Evolutionary conservation across 2,113 vertebrate species (phyloP).

Genomic region (Dasyurus viverrinus): DNA sequence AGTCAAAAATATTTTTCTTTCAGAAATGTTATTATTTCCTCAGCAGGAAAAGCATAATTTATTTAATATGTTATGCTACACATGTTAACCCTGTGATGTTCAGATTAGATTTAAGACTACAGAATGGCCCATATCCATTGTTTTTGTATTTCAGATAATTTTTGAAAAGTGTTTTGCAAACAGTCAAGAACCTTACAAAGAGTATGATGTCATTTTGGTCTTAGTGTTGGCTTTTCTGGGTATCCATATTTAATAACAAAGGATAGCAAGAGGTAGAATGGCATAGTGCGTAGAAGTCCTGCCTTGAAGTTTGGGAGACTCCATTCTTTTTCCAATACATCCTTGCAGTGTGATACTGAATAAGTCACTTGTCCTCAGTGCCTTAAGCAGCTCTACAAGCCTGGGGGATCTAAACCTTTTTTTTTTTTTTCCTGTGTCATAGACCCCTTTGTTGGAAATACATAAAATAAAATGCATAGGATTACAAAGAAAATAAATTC

Average conservation of each 20-base stretch:
- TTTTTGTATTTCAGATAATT: neutral
- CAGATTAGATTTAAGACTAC: neutral
- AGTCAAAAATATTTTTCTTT: neutral
- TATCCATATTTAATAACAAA: neutral
- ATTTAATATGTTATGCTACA: neutral
- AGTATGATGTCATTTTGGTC: neutral
- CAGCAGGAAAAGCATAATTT: neutral
- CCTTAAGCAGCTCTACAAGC: neutral
- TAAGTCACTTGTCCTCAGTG: neutral
- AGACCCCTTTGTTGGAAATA: too few species aligned
- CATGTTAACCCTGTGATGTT: neutral
- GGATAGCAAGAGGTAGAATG: neutral
- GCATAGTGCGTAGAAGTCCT: neutral
- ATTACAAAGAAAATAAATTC: neutral
- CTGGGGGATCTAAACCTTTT: neutral
- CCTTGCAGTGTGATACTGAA: neutral
- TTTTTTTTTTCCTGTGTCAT: too few species aligned
- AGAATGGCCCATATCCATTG: neutral
- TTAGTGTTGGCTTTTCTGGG: neutral
- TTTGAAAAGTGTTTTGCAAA: too few species aligned
- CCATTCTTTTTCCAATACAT: neutral
- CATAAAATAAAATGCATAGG: neutral
- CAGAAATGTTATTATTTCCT: neutral
- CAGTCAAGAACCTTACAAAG: too few species aligned
- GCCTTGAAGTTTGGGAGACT: neutral